phyloP scores from a whole-genome alignment of 2,797 vertebrate genomes.

The Sarcoramphus papa region DNA sequence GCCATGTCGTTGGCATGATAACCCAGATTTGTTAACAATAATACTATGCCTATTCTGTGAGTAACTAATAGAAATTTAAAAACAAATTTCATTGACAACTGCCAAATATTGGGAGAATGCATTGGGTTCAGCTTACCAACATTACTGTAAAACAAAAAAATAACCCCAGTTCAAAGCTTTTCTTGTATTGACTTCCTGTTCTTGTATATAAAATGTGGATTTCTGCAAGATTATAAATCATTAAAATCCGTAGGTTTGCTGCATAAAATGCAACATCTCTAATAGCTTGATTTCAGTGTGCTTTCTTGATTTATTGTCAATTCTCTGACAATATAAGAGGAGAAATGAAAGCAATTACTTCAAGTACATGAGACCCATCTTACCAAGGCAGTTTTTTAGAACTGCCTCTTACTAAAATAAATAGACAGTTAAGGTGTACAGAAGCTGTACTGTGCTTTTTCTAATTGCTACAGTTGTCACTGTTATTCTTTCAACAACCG shows the following conservation, averaged over 20 bases:
- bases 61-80: neutral
- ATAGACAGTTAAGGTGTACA: neutral
- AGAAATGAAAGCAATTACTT: neutral
- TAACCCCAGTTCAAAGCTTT: neutral
- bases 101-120: neutral
- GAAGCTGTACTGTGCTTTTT: neutral
- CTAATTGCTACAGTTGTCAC: neutral
- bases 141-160: neutral
- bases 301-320: neutral
- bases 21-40: neutral
- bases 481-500: neutral
- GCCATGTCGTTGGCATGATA: neutral
- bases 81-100: neutral
- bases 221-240: neutral
- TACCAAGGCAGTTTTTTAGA: neutral
- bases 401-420: neutral
- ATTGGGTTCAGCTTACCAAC: neutral
- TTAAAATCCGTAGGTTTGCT: neutral
- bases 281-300: neutral
- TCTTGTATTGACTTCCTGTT: neutral
- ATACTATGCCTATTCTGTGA: neutral
- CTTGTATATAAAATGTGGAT: neutral
- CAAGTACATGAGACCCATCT: neutral
- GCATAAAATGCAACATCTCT: neutral
- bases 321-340: neutral